Evolutionary conservation across 2,888 invertebrate species (phyloP).

Genomic region (Junonia oenone): DNA sequence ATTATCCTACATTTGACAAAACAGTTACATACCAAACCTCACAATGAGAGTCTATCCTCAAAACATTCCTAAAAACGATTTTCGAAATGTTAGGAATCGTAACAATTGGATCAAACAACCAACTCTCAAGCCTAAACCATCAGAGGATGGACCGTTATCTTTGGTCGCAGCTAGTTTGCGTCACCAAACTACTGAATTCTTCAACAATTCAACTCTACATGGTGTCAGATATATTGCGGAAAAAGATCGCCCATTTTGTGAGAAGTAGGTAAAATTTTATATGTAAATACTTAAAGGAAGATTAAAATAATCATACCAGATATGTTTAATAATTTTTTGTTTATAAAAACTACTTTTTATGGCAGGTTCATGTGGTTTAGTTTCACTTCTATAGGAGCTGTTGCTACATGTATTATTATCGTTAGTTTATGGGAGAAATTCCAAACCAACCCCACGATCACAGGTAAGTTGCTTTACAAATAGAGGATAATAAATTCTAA

Average conservation of each 20-base stretch:
- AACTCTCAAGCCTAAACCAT: constrained; percentile 20
- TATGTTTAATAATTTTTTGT: neutral
- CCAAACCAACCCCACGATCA: constrained; percentile 90
- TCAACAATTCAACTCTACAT: constrained; percentile 87
- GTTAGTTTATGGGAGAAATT: constrained; percentile 90
- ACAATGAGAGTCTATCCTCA: constrained; percentile 61
- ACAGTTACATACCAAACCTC: neutral
- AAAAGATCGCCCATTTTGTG: constrained; percentile 85
- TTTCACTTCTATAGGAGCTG: constrained; percentile 84
- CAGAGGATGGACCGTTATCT: constrained; percentile 49
- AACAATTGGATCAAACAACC: constrained; percentile 23
- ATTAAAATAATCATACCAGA: neutral
- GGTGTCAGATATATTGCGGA: constrained; percentile 90
- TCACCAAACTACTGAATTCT: constrained; percentile 86
- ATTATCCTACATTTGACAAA: neutral
- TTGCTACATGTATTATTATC: constrained; percentile 86
- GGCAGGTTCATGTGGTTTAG: constrained; percentile 89
- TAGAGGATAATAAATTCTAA: neutral
- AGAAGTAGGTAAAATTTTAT: constrained; percentile 79
- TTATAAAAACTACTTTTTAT: neutral
- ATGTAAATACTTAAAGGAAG: neutral
- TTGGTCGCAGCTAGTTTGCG: constrained; percentile 82
- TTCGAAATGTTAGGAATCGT: constrained; percentile 14
- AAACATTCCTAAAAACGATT: constrained; percentile 34
- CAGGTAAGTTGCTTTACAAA: constrained; percentile 60